Conservation (phyloP, 2,888 invertebrate species). For the Amblyjoppa fuscipennis region DNA sequence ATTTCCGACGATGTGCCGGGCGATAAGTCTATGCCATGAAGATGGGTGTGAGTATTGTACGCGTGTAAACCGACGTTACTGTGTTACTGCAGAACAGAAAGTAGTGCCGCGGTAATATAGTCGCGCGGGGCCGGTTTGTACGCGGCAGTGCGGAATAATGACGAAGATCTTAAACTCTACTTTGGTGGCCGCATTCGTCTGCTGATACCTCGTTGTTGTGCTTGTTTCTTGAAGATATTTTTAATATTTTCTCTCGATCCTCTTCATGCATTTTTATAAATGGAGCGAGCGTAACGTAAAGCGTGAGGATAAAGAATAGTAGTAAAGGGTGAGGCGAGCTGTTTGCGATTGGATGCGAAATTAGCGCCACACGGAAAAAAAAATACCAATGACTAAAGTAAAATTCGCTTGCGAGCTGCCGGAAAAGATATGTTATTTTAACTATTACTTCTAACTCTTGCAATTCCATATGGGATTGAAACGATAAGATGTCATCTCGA, state of each 20-base stretch:
- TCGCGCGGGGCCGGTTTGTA: slow-evolving; percentile 24
- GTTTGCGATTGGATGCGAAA: slow-evolving; percentile 66
- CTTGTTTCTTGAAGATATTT: slow-evolving; percentile 8
- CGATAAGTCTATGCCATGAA: slow-evolving; percentile 57
- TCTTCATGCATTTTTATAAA: slow-evolving; percentile 63
- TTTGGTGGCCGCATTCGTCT: slow-evolving; percentile 48
- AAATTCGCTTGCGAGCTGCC: no score
- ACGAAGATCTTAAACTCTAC: slow-evolving; percentile 67
- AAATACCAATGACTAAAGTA: no score
- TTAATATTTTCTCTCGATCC: background rate
- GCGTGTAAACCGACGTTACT: slow-evolving; percentile 13
- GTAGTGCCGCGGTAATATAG: slow-evolving; percentile 37
- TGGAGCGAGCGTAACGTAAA: slow-evolving; percentile 29
- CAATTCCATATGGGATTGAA: no score
- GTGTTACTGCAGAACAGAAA: slow-evolving; percentile 1
- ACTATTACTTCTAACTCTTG: no score
- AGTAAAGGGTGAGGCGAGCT: slow-evolving; percentile 66
- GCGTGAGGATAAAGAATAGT: background rate
- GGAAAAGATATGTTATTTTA: no score
- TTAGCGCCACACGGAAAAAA: slow-evolving; percentile 59
- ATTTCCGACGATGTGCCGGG: slow-evolving; percentile 68
- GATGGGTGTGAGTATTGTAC: slow-evolving; percentile 22
- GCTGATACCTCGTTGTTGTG: slow-evolving; percentile 51
- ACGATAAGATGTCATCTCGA: no score
- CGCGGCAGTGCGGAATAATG: slow-evolving; percentile 71